Evolutionary conservation across 2,113 vertebrate species (phyloP), one percentile per base, ranked within the genome.

Genomic region (Thamnaconus septentrionalis): DNA sequence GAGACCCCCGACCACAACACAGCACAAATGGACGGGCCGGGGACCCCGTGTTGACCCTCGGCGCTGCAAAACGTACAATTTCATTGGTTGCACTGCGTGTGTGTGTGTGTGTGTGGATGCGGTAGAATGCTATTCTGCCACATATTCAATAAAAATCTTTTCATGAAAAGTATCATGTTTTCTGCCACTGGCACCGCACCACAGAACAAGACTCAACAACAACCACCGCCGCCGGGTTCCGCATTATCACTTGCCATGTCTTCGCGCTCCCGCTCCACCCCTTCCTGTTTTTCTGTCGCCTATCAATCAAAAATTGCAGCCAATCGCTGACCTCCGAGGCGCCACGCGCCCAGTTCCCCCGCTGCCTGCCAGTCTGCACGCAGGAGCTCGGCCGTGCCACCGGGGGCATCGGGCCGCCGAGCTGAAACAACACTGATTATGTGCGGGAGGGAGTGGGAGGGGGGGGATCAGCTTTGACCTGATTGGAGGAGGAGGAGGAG

Each of bases 1-100:
- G 71, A 82, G 77, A 82, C 74, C 82, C 80, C 72, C 71, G 79
- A 79, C 72, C 81, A 76, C 79, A 79, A 74, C 72, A 73, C 77
- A 80, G 67, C 81, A 76, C 79, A 79, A 76, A 82, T 71, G 65
- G 76, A 87, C 76, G 75, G 59, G 44, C 18, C 18, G 18, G 18
- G 18, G 18, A 31, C 18, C 69, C 70, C 48, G 9, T 50, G 8
- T 11, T 78, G 59, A 79, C 39, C 67, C 63, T 61, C 53, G 31
- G 60, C 64, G 58, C 49, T 0, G 57, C 56, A 57, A n/a, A 41
- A 47, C 43, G 39, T 9, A 12, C 12, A 53, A 18, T 39, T 8
- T 18, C 49, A 45, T 51, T 3, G 1, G 65, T 18, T 42, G 55
- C 42, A 61, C 59, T 53, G 41, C 59, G 58, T 31, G 18, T 31